phyloP scores from a whole-genome alignment of 1,140 invertebrate species.

The Cepaea nemoralis region DNA sequence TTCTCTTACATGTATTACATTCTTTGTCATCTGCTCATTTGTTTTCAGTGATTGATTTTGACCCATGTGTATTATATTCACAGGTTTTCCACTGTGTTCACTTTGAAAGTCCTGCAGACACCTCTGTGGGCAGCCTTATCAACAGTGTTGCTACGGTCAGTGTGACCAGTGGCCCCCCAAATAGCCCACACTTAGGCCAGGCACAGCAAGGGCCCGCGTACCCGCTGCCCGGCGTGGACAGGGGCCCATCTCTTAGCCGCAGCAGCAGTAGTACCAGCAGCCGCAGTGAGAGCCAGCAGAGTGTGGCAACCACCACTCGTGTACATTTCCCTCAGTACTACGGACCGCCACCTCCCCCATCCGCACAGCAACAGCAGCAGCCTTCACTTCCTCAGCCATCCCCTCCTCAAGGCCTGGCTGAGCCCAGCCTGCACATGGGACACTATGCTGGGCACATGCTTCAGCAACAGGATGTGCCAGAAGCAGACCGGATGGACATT shows the following conservation, averaged over 20 bases:
- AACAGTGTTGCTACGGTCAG: conserved; percentile 36
- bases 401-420: conserved; percentile 39
- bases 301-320: background rate
- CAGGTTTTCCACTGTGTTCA: conserved; percentile 98
- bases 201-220: conserved; percentile 4
- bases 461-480: conserved; percentile 56
- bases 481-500: conserved; percentile 55
- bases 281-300: background rate
- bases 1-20: no score
- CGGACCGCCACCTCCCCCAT: background rate
- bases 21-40: no score
- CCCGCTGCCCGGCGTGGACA: background rate
- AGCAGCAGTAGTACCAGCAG: conserved; percentile 34
- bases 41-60: no score
- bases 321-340: background rate
- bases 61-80: no score
- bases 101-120: conserved; percentile 87
- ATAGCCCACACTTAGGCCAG: conserved; percentile 27
- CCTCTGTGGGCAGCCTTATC: conserved; percentile 33
- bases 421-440: conserved; percentile 41
- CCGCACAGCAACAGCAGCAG: conserved; percentile 21
- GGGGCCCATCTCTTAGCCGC: background rate
- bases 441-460: conserved; percentile 52
- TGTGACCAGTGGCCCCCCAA: conserved; percentile 24
- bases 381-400: conserved; percentile 26